Evolutionary conservation across 2,888 invertebrate species (phyloP), one percentile per base, ranked within the genome.

Genomic region (Galeruca laticollis): DNA sequence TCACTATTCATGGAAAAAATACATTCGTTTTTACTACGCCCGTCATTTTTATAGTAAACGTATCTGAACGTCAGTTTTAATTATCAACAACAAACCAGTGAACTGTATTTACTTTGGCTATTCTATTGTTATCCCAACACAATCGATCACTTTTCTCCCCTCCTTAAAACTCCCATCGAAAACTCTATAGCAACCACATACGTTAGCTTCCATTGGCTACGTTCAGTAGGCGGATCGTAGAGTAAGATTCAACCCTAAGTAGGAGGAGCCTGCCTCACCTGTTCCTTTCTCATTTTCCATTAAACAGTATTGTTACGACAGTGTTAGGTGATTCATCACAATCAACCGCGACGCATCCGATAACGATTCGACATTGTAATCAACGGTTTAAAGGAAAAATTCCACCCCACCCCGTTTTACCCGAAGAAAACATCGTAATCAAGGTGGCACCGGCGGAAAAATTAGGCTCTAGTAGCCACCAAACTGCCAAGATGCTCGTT

Each of bases 401-500:
- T 57, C 54, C 73, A 71, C 66, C 74, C 70, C 72, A 69, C 74
- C 71, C 66, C 69, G 62, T 67, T 69, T 61, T 49, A 59, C 59
- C 59, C 20, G 69, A 71, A 73, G 70, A 75, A 73, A 62, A 69
- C 40, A 76, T 72, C 70, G 67, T 73, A 72, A 71, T 75, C 78
- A 78, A 73, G 72, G 80, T 80, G 80, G 80, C 80, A 79, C 81
- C 81, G 73, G 78, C 77, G 76, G 78, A 77, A 76, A 78, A 75
- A 70, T 70, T 74, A 61, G 79, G 80, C 80, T 80, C 79, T 76
- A 79, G 78, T 76, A 80, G 80, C 80, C 79, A 76, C 65, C 77
- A 77, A 73, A 72, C 77, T 70, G 80, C 81, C 85, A 90, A 87
- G 86, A 95, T 95, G 95, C 89, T 95, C 86, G 95, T 95, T 83